phyloP scores from a whole-genome alignment of 1,140 invertebrate species.

The Melipona quadrifasciata region DNA sequence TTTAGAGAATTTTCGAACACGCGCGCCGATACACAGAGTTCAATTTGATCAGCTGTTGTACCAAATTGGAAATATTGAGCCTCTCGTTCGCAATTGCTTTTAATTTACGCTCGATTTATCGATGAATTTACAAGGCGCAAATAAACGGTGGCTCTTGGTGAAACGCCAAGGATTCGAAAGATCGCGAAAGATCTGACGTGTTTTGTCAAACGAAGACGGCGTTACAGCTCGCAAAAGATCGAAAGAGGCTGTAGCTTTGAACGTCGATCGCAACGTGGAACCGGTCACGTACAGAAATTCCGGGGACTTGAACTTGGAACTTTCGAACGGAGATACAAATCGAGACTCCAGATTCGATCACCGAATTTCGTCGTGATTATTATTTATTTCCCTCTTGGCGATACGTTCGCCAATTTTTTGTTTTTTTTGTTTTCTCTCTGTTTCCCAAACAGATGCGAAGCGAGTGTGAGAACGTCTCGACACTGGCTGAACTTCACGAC shows the following conservation, averaged over 20 bases:
- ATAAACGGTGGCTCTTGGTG: background rate
- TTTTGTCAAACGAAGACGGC: background rate
- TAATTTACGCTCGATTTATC: background rate
- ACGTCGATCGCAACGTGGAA: background rate
- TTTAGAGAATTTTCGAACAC: background rate
- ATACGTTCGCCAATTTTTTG: background rate
- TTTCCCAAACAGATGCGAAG: slow-evolving; percentile 5
- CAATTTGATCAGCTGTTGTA: background rate
- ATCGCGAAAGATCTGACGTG: background rate
- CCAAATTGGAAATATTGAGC: background rate
- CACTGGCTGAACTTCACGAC: background rate
- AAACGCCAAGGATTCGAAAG: background rate
- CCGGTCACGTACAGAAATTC: slow-evolving; percentile 6
- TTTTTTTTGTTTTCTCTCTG: background rate
- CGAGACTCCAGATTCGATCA: slow-evolving; percentile 15
- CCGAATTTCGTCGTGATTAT: background rate
- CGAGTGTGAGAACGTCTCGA: background rate
- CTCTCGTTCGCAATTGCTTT: background rate
- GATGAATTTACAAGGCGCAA: background rate
- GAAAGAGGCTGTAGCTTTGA: background rate
- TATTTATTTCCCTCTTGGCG: background rate
- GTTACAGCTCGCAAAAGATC: too few relatives aligned
- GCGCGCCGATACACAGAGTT: background rate
- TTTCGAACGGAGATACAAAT: background rate
- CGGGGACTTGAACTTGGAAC: background rate